Percentiles rank a stretch among this genome's conserved stretches.
phyloP scores from a whole-genome alignment of 92 coral and sea anemone genomes.

The Galaxea fascicularis region DNA sequence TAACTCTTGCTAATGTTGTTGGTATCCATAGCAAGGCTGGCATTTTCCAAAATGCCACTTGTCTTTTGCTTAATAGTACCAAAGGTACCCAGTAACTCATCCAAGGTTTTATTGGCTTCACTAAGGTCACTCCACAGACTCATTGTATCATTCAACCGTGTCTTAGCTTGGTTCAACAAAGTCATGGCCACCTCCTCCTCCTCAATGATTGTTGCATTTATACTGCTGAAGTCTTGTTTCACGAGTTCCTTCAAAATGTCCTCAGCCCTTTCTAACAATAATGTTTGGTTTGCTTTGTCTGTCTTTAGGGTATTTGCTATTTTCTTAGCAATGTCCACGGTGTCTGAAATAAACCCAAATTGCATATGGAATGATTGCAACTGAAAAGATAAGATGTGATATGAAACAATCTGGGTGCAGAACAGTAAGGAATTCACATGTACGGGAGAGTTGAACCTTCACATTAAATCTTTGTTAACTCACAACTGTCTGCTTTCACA shows the following conservation, averaged over 20 bases:
- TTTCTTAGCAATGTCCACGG: slow-evolving; percentile 65
- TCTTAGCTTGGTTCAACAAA: slow-evolving; percentile 46
- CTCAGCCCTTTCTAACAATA: slow-evolving; percentile 81
- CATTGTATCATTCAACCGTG: slow-evolving; percentile 62
- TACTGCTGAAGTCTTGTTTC: slow-evolving; percentile 63
- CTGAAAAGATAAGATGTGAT: neutral
- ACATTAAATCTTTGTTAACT: too few relatives aligned
- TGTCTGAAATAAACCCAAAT: slow-evolving; percentile 44
- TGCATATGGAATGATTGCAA: neutral
- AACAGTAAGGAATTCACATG: too few relatives aligned
- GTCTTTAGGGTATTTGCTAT: slow-evolving; percentile 72
- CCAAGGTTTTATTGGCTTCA: slow-evolving; percentile 69
- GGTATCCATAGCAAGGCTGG: slow-evolving; percentile 59
- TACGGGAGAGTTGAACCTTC: too few relatives aligned
- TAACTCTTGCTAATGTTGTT: slow-evolving; percentile 70
- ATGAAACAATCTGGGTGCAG: neutral
- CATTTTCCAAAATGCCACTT: slow-evolving; percentile 58
- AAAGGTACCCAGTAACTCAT: slow-evolving; percentile 69
- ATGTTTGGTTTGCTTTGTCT: slow-evolving; percentile 81
- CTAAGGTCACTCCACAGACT: slow-evolving; percentile 64
- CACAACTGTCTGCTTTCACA: too few relatives aligned
- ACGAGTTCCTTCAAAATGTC: slow-evolving; percentile 76
- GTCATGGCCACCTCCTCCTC: slow-evolving; percentile 61
- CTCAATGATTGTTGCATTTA: slow-evolving; percentile 56
- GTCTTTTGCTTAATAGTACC: slow-evolving; percentile 56